Conservation (phyloP, 1,140 invertebrate genomes). For the Cherax destructor region DNA sequence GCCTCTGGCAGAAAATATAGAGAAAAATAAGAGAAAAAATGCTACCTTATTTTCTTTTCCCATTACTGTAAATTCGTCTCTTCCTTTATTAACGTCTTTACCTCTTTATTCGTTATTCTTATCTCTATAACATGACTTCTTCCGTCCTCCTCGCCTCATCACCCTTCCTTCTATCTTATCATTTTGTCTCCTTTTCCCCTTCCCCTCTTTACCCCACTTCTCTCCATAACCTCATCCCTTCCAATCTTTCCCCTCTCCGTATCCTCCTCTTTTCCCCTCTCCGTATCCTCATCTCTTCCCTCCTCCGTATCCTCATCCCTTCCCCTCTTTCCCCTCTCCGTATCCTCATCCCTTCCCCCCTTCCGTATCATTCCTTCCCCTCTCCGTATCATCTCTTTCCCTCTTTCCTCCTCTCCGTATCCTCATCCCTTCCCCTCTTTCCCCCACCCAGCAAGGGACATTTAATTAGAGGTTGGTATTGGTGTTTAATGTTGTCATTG, state of each 20-base stretch:
- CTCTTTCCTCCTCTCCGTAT: background rate
- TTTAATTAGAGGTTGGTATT: slow-evolving; percentile 25
- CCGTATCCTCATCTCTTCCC: background rate
- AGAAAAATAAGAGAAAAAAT: too few species aligned
- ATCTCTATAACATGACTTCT: background rate
- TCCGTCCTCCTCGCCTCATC: background rate
- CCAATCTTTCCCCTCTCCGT: background rate
- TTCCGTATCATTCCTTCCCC: background rate
- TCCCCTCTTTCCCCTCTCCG: background rate
- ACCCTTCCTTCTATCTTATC: background rate
- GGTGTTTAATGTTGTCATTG: slow-evolving; percentile 25
- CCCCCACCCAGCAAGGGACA: background rate
- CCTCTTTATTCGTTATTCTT: background rate
- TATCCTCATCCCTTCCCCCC: background rate
- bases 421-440: background rate
- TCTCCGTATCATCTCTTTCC: background rate
- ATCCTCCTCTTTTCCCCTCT: background rate
- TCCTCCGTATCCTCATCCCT: background rate
- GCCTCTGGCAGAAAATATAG: too few species aligned
- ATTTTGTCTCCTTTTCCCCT: background rate
- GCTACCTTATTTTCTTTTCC: too few species aligned
- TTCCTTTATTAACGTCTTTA: background rate
- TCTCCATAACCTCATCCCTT: background rate
- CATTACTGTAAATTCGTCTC: background rate
- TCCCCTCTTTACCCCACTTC: background rate